These are phyloP conservation scores for Forficula auricularia DNA, from an alignment of 1,140 invertebrate species.

Conservation along the genomic window DNA sequence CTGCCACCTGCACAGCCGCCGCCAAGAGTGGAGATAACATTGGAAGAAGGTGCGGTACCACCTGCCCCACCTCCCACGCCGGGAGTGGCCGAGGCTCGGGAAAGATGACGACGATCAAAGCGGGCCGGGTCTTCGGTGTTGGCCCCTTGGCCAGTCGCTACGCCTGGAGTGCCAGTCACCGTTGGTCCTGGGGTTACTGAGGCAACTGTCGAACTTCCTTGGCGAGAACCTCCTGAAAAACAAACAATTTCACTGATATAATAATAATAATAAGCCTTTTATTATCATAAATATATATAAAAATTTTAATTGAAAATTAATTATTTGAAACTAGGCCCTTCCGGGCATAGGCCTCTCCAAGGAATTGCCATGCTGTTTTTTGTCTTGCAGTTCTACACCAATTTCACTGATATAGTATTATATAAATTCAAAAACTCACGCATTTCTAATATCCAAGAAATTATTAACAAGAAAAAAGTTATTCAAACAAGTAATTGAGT, in stretches of 20 bases:
- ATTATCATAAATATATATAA: slow-evolving; percentile 4
- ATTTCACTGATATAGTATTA: no score
- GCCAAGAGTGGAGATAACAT: no score
- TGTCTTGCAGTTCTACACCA: no score
- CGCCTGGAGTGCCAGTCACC: background rate
- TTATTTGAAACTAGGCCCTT: no score
- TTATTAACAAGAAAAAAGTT: no score
- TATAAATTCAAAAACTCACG: no score
- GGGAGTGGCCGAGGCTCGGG: background rate
- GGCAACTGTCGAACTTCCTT: slow-evolving; percentile 10
- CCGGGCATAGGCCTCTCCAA: no score
- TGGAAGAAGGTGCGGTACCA: background rate
- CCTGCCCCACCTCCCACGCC: slow-evolving; percentile 4
- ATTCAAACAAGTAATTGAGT: no score
- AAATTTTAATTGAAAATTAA: no score
- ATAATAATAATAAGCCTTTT: background rate
- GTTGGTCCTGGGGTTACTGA: background rate
- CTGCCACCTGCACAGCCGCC: background rate
- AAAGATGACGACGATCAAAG: background rate
- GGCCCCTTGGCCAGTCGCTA: background rate
- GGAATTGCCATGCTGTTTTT: no score
- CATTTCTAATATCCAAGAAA: no score
- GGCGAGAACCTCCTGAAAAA: slow-evolving; percentile 17
- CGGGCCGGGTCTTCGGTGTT: background rate
- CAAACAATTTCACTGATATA: background rate